Conservation (phyloP, 2,797 vertebrate species). For the Typhlichthys subterraneus region DNA sequence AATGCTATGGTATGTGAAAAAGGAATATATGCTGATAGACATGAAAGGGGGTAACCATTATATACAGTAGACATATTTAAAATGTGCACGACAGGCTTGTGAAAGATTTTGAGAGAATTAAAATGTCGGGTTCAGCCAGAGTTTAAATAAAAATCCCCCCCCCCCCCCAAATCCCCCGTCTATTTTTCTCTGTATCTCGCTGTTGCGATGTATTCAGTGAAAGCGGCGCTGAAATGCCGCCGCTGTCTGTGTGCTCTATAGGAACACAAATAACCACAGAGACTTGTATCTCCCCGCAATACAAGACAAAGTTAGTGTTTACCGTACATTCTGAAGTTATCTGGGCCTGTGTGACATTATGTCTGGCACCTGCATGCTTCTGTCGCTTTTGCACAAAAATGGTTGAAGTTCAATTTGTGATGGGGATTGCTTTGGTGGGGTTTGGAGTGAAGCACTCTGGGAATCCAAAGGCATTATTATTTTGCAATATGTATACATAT, state of each 20-base stretch:
- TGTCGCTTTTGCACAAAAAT: not conserved
- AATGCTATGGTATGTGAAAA: slow-evolving; percentile 41
- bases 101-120: slow-evolving; percentile 76
- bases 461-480: not conserved
- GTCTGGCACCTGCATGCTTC: not conserved
- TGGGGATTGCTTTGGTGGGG: no score
- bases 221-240: slow-evolving; percentile 24
- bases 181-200: slow-evolving; percentile 19
- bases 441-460: slow-evolving; percentile 1
- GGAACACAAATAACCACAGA: not conserved
- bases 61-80: slow-evolving; percentile 60
- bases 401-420: slow-evolving; percentile 6
- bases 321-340: not conserved
- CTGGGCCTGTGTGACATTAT: not conserved
- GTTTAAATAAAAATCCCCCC: slow-evolving; percentile 61
- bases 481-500: no score
- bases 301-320: not conserved
- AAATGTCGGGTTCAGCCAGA: slow-evolving; percentile 73
- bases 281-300: slow-evolving; percentile 10
- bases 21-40: slow-evolving; percentile 55
- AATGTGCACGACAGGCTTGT: slow-evolving; percentile 69
- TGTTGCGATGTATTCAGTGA: slow-evolving; percentile 20
- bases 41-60: slow-evolving; percentile 66
- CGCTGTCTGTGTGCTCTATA: not conserved
- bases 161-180: slow-evolving; percentile 24